Evolutionary conservation across 2,888 invertebrate species (phyloP).

Genomic region (Agonopterix subpropinquella): DNA sequence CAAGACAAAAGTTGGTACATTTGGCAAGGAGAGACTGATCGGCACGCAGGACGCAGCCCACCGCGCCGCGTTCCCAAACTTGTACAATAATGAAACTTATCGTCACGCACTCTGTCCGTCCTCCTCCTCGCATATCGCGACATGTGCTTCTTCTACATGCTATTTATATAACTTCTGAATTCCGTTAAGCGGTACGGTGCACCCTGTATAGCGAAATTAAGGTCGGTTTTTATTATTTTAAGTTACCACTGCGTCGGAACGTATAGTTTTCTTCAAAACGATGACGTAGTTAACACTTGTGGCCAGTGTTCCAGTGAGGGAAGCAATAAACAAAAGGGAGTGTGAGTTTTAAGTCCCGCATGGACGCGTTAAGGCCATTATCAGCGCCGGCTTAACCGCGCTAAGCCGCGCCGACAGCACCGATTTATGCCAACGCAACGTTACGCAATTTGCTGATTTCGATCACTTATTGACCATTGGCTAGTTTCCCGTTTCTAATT

Average conservation of each 20-base stretch:
- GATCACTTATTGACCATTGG: conserved; percentile 39
- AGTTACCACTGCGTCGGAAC: too few relatives aligned
- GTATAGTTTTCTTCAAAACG: too few relatives aligned
- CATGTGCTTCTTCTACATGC: neutral
- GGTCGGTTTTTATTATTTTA: too few relatives aligned
- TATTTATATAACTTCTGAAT: neutral
- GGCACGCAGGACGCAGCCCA: conserved; percentile 7
- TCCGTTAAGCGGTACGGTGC: too few relatives aligned
- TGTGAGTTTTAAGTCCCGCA: conserved; percentile 49
- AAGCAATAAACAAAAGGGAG: conserved; percentile 16
- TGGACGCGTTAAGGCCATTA: conserved; percentile 66
- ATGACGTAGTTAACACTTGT: too few relatives aligned
- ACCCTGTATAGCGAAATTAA: too few relatives aligned
- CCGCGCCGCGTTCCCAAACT: conserved; percentile 40
- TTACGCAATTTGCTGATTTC: conserved; percentile 57
- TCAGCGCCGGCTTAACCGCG: conserved; percentile 52
- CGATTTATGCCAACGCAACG: conserved; percentile 57
- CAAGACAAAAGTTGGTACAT: too few relatives aligned
- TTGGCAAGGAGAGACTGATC: conserved; percentile 1
- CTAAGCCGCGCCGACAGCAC: conserved; percentile 53
- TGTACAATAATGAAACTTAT: conserved; percentile 41
- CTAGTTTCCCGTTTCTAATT: too few relatives aligned
- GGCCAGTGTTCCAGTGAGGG: neutral
- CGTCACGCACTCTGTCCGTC: conserved; percentile 21
- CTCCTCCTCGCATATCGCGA: neutral